A percentile compares a stretch with the other conserved stretches of the same genome.
phyloP scores from a whole-genome alignment of 2,888 invertebrate species.

The Deroplatys truncata region DNA sequence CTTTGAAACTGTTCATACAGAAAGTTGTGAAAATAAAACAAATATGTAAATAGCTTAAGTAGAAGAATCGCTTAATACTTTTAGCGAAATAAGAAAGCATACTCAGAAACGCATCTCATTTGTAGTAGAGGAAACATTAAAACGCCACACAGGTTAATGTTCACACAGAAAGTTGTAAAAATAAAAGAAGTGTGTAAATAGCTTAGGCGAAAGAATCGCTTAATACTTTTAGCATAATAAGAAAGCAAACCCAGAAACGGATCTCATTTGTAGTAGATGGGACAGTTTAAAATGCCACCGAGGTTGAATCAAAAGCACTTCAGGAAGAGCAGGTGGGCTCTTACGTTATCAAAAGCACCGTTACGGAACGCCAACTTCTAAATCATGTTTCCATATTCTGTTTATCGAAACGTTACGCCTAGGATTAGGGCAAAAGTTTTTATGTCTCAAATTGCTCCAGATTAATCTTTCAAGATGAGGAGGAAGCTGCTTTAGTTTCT shows the following conservation, averaged over 20 bases:
- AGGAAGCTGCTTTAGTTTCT: not conserved
- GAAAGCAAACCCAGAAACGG: too few relatives aligned
- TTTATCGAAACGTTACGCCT: not conserved
- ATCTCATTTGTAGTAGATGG: not conserved
- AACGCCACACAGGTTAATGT: not conserved
- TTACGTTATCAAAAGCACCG: not conserved
- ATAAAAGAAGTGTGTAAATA: too few relatives aligned
- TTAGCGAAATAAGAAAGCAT: too few relatives aligned
- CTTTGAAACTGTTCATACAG: too few relatives aligned
- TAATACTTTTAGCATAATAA: too few relatives aligned
- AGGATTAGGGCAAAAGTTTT: not conserved
- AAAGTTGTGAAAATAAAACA: too few relatives aligned
- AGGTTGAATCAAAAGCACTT: not conserved
- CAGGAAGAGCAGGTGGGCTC: not conserved
- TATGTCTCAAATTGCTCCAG: not conserved
- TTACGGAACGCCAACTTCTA: not conserved
- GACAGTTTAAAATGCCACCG: not conserved
- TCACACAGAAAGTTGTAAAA: too few relatives aligned
- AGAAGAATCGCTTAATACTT: too few relatives aligned
- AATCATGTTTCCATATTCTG: not conserved
- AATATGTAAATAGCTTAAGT: too few relatives aligned
- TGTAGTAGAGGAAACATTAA: not conserved
- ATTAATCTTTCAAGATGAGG: not conserved
- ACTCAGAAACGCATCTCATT: not conserved
- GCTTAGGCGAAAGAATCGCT: too few relatives aligned